A percentile compares a stretch with the other conserved stretches of the same genome.
Evolutionary conservation across 2,797 vertebrate species (phyloP).

Genomic region (Pangasius sanitwongsei): DNA sequence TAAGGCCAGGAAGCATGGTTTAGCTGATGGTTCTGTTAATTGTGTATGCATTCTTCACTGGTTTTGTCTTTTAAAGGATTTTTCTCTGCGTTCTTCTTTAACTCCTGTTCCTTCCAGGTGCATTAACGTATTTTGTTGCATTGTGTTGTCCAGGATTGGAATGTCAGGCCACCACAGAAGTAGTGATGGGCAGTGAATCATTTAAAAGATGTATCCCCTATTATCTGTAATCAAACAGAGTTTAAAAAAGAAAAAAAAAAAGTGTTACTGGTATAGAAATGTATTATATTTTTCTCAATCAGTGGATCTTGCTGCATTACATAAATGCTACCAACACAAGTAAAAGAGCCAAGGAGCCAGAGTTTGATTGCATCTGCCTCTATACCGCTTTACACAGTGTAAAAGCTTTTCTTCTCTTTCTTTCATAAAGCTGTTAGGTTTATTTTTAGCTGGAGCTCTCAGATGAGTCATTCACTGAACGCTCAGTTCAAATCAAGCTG

Average conservation of each 20-base stretch:
- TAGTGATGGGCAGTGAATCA: background rate
- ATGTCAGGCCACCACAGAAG: background rate
- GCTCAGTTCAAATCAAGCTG: slow-evolving; percentile 16
- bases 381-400: background rate
- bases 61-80: background rate
- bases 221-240: background rate
- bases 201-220: background rate
- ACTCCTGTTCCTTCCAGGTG: background rate
- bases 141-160: background rate
- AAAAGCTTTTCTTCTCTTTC: background rate
- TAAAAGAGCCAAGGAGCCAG: background rate
- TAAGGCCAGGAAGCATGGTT: background rate
- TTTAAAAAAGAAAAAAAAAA: background rate
- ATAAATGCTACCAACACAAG: too few species aligned
- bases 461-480: slow-evolving; percentile 29
- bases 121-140: background rate
- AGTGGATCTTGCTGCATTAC: background rate
- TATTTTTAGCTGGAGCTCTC: slow-evolving; percentile 34
- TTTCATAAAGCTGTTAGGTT: background rate
- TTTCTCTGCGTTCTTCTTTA: background rate
- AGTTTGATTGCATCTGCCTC: background rate
- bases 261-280: background rate
- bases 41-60: background rate
- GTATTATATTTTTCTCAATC: background rate
- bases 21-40: background rate